These are phyloP conservation scores for Drosophila erecta DNA, from an alignment of 1,140 invertebrate genomes.

Conservation along the genomic window DNA sequence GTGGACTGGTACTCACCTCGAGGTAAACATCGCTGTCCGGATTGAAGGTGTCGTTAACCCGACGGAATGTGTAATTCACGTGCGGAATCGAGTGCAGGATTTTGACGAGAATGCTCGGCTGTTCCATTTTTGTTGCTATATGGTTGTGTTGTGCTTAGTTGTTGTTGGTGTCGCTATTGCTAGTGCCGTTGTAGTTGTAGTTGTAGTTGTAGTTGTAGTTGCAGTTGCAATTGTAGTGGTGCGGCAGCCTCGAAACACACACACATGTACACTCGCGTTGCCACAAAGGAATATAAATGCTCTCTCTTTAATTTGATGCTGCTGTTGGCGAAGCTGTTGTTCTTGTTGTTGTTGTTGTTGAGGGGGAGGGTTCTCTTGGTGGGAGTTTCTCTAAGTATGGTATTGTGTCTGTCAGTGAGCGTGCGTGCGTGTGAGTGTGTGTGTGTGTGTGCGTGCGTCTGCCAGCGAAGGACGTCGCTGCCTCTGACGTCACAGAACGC, in stretches of 20 bases:
- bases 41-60: slow-evolving; percentile 96
- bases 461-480: slow-evolving; percentile 48
- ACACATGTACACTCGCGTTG: slow-evolving; percentile 40
- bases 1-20: slow-evolving; percentile 88
- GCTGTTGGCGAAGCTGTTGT: too few species aligned
- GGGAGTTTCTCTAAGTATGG: slow-evolving; percentile 55
- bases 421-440: slow-evolving; percentile 14
- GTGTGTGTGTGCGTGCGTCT: slow-evolving; percentile 36
- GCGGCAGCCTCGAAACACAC: slow-evolving; percentile 16
- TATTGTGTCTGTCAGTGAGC: slow-evolving; percentile 48
- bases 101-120: slow-evolving; percentile 85
- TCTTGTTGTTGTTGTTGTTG: background rate
- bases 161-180: slow-evolving; percentile 16
- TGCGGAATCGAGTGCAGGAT: slow-evolving; percentile 94
- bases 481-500: slow-evolving; percentile 69
- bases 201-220: background rate
- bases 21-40: slow-evolving; percentile 94
- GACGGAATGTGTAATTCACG: slow-evolving; percentile 94
- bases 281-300: slow-evolving; percentile 33
- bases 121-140: slow-evolving; percentile 74
- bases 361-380: slow-evolving; percentile 18
- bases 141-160: slow-evolving; percentile 3
- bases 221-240: slow-evolving; percentile 25
- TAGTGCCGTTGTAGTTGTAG: slow-evolving; percentile 25
- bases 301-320: slow-evolving; percentile 9